Base-by-base conservation (phyloP, 2,797 vertebrate genomes). In the Chaenodraco wilsoni region DNA sequence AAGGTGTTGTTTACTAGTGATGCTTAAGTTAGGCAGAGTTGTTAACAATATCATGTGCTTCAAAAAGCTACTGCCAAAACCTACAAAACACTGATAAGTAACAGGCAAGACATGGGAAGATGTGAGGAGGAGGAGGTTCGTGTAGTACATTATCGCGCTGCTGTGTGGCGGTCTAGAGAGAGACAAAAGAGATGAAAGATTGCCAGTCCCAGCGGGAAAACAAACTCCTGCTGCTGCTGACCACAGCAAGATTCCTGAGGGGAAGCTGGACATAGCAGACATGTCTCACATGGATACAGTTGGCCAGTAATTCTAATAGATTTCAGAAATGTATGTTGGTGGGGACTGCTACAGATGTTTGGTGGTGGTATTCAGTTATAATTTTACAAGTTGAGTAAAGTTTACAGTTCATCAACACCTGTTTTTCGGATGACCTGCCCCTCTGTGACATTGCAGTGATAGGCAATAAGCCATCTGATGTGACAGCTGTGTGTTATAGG, bases 151-250 rank as follows among this genome's bases (percentile, higher is more conserved):
- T 19, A 78, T 49, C 21, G 3, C 21, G 3, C 23, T 56, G 57
- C 14, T 9, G 9, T 52, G 4, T 41, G 60, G 52, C 55, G 51
- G 48, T 19, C 73, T 41, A 70, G 45, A 71, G 3, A 13, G 37
- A 79, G 31, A 85, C 54, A 70, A 78, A 80, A 45, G 76, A 63
- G 59, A 76, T 43, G 44, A 65, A 52, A 27, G 44, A 44, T 55
- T n/a, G 55, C 37, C 52, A 61, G 51, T 73, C 66, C 45, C n/a
- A 4, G 40, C 59, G 75, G 65, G 56, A 74, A 84, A 84, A 82
- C 52, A 67, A 76, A 79, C 72, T 54, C 69, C 79, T 66, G 74
- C 69, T 60, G 65, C 66, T 83, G 82, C 86, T 87, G 79, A 90
- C 80, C 43, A 59, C 64, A 66, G 81, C 72, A 60, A 83, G 60